Evolutionary conservation across 2,797 vertebrate species (phyloP), one percentile per base, ranked within the genome.

Genomic region (Hydrocynus forskahlii): DNA sequence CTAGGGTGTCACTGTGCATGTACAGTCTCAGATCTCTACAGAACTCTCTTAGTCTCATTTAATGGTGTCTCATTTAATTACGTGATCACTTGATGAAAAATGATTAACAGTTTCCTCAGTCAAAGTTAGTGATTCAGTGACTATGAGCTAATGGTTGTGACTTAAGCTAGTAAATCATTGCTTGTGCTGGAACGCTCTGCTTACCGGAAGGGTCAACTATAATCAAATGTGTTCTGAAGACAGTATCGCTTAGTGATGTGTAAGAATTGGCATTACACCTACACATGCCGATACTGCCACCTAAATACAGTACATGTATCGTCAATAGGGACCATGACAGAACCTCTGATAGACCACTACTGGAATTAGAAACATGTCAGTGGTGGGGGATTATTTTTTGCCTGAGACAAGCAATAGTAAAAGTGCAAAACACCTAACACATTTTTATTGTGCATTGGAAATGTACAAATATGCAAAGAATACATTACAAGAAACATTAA

Each of bases 141-240:
- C 50, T 35, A 23, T 54, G 69, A 54, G 69, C 69, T 54, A 71
- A 71, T 19, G 23, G 17, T 62, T 70, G 9, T 78, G 76, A 78
- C 29, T 45, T 16, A 48, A 59, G 35, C 9, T 40, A n/a, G 64
- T 78, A 40, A 35, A 48, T 67, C 29, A 35, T 71, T 79, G 35
- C 67, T 17, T 78, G 35, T n/a, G 35, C 45, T 16, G 75, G 9
- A 21, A 54, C 2, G 17, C 45, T 40, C 17, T 16, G 48, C 10
- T 25, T 1, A 59, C 2, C n/a, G 43, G 64, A 68, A 57, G 60
- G 25, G 43, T 63, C 68, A 70, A 12, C 9, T 70, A 23, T 13
- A 69, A 70, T 62, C n/a, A 25, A 57, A 5, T 25, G 5, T 6
- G 9, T 13, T 77, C 52, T 67, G 38, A 68, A 57, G 29, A 48